Evolutionary conservation across 2,888 invertebrate genomes (phyloP), one percentile per base, ranked within the genome.

Genomic region (Orthonevra nobilis): DNA sequence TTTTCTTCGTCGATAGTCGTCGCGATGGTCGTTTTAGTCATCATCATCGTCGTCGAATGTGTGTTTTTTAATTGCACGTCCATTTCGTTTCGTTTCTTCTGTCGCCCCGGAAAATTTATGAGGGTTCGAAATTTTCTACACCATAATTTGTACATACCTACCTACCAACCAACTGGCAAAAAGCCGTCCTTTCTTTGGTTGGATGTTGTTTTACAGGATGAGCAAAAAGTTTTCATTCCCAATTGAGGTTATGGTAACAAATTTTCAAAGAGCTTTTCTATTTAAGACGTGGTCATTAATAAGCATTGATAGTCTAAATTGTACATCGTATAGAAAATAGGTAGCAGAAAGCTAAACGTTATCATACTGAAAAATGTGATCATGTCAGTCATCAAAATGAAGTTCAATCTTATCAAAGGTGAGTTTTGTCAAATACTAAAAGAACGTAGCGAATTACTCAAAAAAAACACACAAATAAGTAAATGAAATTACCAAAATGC

Each of bases 41-140:
- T 63, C 60, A 54, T 23, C 64, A 44, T 69, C 64, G 23, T 61
- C 68, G 56, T 63, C 63, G 69, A 75, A 69, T 75, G 69, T 75
- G 63, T 75, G 69, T 69, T 75, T 75, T 75, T 75, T 75, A 75
- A 75, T 75, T 75, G 69, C 75, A 68, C 63, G 75, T 75, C 75
- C 75, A 63, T 75, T 75, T 63, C 54, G 61, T 69, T 75, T 75
- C 42, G 75, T 75, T 75, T 75, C 63, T 75, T 75, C 56, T 63
- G 69, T 75, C 69, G 69, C 56, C 68, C 61, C 42, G 69, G 63
- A 75, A 75, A 75, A 75, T 75, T 56, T 75, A 69, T 75, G 75
- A 69, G 56, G 69, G 69, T 75, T 68, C 69, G 56, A 74, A 75
- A 63, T 63, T 69, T 56, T 63, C 69, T 75, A 75, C 75, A 75